Evolutionary conservation across 2,797 vertebrate genomes (phyloP).

Genomic region (Poeciliopsis paucimaculata): DNA sequence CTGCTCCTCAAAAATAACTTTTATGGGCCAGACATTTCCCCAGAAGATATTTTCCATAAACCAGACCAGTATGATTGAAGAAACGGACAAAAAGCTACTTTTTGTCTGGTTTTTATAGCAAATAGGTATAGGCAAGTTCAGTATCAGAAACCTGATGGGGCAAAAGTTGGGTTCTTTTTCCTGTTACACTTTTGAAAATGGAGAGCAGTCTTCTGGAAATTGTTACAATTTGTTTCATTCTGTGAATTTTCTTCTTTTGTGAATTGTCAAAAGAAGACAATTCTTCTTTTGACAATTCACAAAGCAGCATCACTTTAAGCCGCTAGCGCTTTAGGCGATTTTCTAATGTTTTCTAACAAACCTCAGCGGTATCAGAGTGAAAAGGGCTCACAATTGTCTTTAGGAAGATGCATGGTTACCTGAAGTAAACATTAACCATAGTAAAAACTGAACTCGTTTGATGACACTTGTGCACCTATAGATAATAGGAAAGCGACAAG

Average conservation of each 20-base stretch:
- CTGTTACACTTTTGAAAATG: background rate
- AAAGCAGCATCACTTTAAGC: background rate
- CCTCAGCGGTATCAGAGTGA: background rate
- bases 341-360: background rate
- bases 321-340: background rate
- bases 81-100: background rate
- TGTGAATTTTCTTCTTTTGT: background rate
- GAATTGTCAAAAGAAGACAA: background rate
- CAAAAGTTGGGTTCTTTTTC: background rate
- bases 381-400: background rate
- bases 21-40: background rate
- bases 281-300: too few species aligned
- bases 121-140: background rate
- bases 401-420: background rate
- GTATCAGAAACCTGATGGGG: background rate
- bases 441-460: background rate
- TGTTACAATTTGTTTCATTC: background rate
- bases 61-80: background rate
- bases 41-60: background rate
- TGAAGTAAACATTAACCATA: background rate
- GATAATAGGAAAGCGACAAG: background rate
- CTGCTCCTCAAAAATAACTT: background rate
- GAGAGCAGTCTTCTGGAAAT: background rate
- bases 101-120: background rate
- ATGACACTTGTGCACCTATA: background rate